phyloP scores from a whole-genome alignment of 53 echinoderm and acorn worm species.

The Apostichopus leukothele region DNA sequence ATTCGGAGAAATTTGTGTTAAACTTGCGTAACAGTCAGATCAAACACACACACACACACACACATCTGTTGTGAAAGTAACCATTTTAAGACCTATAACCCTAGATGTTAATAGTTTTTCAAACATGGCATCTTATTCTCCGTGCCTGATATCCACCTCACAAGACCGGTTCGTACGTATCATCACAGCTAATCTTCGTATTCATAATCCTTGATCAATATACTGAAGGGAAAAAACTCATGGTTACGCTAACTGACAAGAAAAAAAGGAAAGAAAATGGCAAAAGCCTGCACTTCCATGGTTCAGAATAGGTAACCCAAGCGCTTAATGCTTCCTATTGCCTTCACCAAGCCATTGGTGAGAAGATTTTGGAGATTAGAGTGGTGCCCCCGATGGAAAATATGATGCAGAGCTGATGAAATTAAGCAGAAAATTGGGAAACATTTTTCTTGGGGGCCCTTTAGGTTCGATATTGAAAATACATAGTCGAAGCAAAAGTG shows the following conservation, averaged over 20 bases:
- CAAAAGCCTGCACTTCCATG: constrained; percentile 21
- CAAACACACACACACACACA: too few species aligned
- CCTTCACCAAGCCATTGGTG: background rate
- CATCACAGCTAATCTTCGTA: background rate
- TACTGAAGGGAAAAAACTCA: background rate
- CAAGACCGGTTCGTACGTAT: too few species aligned
- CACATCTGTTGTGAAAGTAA: too few species aligned
- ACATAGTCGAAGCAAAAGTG: constrained; percentile 2
- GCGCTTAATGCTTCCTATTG: constrained; percentile 1
- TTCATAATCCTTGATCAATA: background rate
- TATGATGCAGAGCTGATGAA: constrained; percentile 45
- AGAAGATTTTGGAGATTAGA: constrained; percentile 29
- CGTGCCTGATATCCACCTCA: too few species aligned
- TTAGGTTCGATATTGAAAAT: constrained; percentile 1
- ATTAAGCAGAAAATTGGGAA: constrained; percentile 49
- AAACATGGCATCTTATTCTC: too few species aligned
- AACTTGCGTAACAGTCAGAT: too few species aligned
- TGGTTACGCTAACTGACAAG: background rate
- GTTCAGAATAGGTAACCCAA: constrained; percentile 9
- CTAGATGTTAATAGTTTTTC: too few species aligned
- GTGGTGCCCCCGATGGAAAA: constrained; percentile 40
- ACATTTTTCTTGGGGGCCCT: constrained; percentile 35
- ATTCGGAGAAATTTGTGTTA: too few species aligned
- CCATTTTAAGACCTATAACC: too few species aligned
- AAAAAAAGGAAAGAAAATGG: background rate